Evolutionary conservation across 2,113 vertebrate species (phyloP).

Genomic region (Cheirogaleus medius): DNA sequence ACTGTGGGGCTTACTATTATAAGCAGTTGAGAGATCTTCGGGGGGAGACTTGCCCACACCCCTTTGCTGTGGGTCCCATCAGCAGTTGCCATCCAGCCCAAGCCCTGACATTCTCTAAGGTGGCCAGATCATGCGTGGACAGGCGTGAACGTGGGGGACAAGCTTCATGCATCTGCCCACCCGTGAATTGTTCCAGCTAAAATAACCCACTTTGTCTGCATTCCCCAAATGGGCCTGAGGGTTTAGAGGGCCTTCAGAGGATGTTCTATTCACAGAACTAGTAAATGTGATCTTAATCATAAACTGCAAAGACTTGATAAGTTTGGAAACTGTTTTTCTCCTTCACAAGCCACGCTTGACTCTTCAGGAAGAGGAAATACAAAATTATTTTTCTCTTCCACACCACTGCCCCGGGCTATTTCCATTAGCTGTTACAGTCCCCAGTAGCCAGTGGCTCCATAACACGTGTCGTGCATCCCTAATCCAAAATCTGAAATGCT

Average conservation of each 20-base stretch:
- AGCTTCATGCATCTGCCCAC: background rate
- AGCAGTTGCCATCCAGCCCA: background rate
- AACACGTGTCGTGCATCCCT: background rate
- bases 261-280: background rate
- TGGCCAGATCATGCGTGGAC: background rate
- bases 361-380: background rate
- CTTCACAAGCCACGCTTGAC: background rate
- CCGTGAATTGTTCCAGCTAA: background rate
- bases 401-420: background rate
- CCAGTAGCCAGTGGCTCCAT: background rate
- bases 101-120: background rate
- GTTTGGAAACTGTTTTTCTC: background rate
- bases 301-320: background rate
- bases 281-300: background rate
- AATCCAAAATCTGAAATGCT: background rate
- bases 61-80: background rate
- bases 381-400: background rate
- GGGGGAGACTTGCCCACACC: background rate
- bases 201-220: background rate
- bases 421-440: background rate
- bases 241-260: background rate
- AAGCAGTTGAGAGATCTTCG: background rate
- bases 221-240: background rate
- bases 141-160: background rate
- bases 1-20: accelerated